These are phyloP conservation scores for Sebastiscus tertius DNA, from an alignment of 2,797 vertebrate species.

Conservation along the genomic window DNA sequence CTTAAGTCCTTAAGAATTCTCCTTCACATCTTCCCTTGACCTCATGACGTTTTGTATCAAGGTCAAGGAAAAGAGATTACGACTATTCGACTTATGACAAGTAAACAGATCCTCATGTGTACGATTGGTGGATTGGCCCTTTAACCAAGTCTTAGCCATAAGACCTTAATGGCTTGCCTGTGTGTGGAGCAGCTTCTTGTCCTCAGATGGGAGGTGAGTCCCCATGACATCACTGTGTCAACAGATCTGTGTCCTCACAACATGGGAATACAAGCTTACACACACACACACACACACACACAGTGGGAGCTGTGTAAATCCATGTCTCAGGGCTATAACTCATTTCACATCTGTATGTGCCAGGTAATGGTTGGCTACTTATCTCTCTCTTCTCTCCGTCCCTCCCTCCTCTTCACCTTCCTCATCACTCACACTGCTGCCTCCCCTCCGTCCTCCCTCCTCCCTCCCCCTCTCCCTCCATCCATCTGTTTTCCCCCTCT, in stretches of 20 bases:
- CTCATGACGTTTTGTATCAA: too few species aligned
- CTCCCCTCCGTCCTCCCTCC: background rate
- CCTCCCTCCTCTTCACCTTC: slow-evolving; percentile 18
- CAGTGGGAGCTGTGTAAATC: slow-evolving; percentile 33
- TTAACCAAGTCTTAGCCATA: background rate
- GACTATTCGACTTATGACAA: too few species aligned
- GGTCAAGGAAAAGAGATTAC: too few species aligned
- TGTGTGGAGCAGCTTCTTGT: background rate
- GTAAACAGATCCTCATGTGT: background rate
- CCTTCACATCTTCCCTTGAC: too few species aligned
- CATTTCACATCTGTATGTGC: slow-evolving; percentile 46
- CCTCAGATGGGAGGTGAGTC: slow-evolving; percentile 1
- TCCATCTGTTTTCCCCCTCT: slow-evolving; percentile 36
- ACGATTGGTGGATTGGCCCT: background rate
- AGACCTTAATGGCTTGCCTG: background rate
- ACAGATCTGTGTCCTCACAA: slow-evolving; percentile 3
- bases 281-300: slow-evolving; percentile 29
- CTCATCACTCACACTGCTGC: slow-evolving; percentile 24
- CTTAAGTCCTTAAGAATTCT: too few species aligned
- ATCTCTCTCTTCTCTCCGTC: background rate
- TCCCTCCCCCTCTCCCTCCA: background rate
- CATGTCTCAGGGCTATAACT: slow-evolving; percentile 42
- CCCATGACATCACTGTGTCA: background rate
- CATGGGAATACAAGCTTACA: background rate
- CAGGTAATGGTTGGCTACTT: slow-evolving; percentile 23